Percentiles rank a stretch among this genome's conserved stretches.
Evolutionary conservation across 2,888 invertebrate genomes (phyloP).

Genomic region (Morpho achilles): DNA sequence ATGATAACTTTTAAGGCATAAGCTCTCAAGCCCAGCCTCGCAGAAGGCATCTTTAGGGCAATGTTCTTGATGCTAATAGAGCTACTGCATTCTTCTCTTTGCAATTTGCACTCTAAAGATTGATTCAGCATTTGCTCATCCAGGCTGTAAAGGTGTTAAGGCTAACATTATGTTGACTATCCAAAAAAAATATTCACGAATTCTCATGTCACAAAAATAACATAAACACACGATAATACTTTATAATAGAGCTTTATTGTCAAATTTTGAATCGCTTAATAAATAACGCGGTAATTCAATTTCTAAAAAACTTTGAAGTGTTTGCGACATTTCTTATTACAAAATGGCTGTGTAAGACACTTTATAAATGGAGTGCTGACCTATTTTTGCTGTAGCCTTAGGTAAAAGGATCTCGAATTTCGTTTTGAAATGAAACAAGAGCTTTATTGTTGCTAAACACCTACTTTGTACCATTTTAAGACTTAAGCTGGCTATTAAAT

Average conservation of each 20-base stretch:
- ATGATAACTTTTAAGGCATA: no score
- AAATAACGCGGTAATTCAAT: slow-evolving; percentile 7
- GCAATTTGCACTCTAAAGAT: no score
- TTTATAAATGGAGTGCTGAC: slow-evolving; percentile 26
- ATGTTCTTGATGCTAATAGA: no score
- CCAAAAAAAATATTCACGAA: not conserved
- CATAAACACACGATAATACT: no score
- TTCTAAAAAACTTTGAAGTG: slow-evolving; percentile 19
- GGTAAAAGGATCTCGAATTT: slow-evolving; percentile 19
- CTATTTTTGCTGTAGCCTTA: slow-evolving; percentile 21
- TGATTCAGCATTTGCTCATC: no score
- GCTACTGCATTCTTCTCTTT: no score
- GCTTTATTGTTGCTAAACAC: slow-evolving; percentile 13
- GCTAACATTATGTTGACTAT: not conserved
- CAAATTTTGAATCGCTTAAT: not conserved
- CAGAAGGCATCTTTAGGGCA: no score
- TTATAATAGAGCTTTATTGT: no score
- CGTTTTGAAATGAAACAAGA: slow-evolving; percentile 20
- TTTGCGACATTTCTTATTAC: slow-evolving; percentile 22
- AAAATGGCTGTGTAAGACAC: slow-evolving; percentile 24
- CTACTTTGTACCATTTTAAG: slow-evolving; percentile 3
- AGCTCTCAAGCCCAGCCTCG: no score
- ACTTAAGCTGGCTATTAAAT: slow-evolving; percentile 4
- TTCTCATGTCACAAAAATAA: no score
- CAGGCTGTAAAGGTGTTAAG: no score